Evolutionary conservation across 2,888 invertebrate genomes (phyloP).

Genomic region (Diarsia brunnea): DNA sequence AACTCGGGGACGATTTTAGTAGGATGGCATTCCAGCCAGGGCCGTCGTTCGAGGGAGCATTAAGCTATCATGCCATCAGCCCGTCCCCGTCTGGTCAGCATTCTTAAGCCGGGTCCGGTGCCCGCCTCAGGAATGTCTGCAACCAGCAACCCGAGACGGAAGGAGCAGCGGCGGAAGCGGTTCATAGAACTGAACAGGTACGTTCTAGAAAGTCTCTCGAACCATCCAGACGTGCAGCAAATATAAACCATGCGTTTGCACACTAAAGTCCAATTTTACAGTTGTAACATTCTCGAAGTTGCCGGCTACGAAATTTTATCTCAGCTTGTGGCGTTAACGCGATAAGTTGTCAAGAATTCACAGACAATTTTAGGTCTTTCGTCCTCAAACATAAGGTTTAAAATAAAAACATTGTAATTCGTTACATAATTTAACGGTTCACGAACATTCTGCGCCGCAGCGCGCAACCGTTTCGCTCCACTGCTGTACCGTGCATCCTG

Average conservation of each 20-base stretch:
- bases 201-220: constrained; percentile 70
- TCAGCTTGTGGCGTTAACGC: constrained; percentile 54
- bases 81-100: constrained; percentile 83
- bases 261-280: constrained; percentile 55
- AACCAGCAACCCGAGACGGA: constrained; percentile 90
- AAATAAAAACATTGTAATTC: constrained; percentile 46
- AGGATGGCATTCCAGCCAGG: constrained; percentile 79
- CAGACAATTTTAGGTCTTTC: constrained; percentile 53
- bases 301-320: constrained; percentile 74
- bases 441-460: constrained; percentile 81
- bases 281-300: constrained; percentile 65
- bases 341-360: constrained; percentile 55
- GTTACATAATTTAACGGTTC: constrained; percentile 67
- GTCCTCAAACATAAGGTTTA: constrained; percentile 44
- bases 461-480: constrained; percentile 89
- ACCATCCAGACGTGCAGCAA: constrained; percentile 42
- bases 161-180: constrained; percentile 89
- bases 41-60: constrained; percentile 77
- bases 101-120: constrained; percentile 85
- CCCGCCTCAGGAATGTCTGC: constrained; percentile 86
- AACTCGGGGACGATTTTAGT: constrained; percentile 74
- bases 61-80: constrained; percentile 86
- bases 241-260: constrained; percentile 61
- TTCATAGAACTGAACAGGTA: constrained; percentile 81
- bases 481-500: constrained; percentile 89